phyloP scores from a whole-genome alignment of 2,888 invertebrate genomes.

The Eilema caniola region DNA sequence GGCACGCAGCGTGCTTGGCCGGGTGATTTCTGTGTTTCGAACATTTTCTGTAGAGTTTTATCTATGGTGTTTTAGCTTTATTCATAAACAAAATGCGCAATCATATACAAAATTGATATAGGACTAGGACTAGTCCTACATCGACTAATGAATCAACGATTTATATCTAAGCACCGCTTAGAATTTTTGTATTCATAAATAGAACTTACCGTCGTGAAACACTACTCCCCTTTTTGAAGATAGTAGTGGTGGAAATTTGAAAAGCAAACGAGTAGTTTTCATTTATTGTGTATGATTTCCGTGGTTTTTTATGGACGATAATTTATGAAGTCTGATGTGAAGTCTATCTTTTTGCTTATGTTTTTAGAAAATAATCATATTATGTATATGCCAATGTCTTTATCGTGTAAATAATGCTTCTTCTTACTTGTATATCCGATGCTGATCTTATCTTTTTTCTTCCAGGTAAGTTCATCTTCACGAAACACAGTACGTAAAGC shows the following conservation, averaged over 20 bases:
- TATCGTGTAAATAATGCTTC: not conserved
- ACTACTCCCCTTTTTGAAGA: too few relatives aligned
- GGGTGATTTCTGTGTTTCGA: not conserved
- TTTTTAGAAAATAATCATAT: too few relatives aligned
- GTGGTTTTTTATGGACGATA: too few relatives aligned
- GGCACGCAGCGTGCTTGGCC: constrained; percentile 15
- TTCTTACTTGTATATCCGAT: not conserved
- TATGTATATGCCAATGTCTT: too few relatives aligned
- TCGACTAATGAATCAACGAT: too few relatives aligned
- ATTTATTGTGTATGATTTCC: too few relatives aligned
- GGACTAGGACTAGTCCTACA: not conserved
- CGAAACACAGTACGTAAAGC: not conserved
- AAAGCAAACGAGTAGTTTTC: too few relatives aligned
- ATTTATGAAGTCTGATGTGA: too few relatives aligned
- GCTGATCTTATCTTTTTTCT: constrained; percentile 8
- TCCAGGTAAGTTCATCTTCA: constrained; percentile 13
- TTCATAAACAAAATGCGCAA: not conserved
- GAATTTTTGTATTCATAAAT: not conserved
- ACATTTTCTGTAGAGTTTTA: not conserved
- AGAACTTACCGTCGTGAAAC: not conserved
- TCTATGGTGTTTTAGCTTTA: not conserved
- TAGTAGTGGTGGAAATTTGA: too few relatives aligned
- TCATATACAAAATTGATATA: not conserved
- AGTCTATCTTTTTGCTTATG: not conserved
- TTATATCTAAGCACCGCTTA: not conserved